phyloP scores from a whole-genome alignment of 2,113 vertebrate genomes.

The Cheirogaleus medius region DNA sequence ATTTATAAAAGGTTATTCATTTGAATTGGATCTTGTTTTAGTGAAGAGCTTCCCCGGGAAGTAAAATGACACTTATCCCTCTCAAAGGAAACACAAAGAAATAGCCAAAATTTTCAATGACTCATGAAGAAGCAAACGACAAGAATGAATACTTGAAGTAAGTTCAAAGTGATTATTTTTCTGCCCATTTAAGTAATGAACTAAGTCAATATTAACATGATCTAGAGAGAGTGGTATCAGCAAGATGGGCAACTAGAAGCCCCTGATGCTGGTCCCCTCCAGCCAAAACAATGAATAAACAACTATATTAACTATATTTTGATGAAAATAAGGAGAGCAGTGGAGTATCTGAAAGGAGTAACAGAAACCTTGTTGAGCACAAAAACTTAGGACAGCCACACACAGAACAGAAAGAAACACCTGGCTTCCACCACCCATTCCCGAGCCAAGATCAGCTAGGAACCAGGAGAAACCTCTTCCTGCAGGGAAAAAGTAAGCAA shows the following conservation, averaged over 20 bases:
- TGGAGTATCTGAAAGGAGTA: neutral
- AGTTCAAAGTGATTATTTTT: conserved; percentile 24
- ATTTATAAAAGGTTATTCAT: neutral
- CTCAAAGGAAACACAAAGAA: conserved; percentile 13
- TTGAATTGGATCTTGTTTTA: conserved; percentile 24
- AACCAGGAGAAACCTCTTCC: neutral
- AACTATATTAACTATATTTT: neutral
- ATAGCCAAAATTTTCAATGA: conserved; percentile 6
- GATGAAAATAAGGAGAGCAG: neutral
- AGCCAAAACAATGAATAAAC: neutral
- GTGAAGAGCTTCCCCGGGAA: neutral
- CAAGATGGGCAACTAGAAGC: neutral
- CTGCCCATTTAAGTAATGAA: neutral
- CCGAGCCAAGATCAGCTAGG: neutral
- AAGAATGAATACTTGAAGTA: neutral
- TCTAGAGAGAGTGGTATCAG: neutral
- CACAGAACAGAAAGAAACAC: neutral
- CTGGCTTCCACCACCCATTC: neutral
- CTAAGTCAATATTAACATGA: conserved; percentile 30
- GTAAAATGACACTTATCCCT: neutral
- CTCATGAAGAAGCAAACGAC: neutral
- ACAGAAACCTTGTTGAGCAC: neutral
- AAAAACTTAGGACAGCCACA: neutral
- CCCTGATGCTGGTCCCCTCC: neutral
- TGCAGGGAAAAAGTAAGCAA: neutral